These are phyloP conservation scores for Hylaeus anthracinus DNA, from an alignment of 1,140 invertebrate species.

Conservation along the genomic window DNA sequence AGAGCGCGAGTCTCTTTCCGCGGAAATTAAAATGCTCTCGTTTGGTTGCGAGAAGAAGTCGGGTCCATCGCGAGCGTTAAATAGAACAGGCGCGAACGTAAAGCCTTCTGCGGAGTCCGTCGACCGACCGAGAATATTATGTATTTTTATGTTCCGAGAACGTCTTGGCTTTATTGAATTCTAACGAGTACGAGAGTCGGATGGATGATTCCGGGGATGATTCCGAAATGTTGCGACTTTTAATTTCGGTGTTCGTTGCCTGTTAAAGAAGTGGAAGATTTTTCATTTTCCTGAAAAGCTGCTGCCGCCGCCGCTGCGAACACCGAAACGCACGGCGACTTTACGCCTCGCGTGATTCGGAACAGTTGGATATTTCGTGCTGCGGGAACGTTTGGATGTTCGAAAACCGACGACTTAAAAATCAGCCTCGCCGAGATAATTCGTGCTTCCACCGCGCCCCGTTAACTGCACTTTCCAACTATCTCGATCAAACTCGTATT, in stretches of 20 bases:
- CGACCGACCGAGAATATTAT: neutral
- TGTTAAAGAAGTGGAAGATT: no score
- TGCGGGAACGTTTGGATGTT: neutral
- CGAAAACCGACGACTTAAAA: neutral
- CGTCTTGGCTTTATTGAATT: neutral
- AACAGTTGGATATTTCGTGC: neutral
- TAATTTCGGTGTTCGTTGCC: no score
- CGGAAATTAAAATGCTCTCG: conserved; percentile 34
- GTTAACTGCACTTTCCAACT: no score
- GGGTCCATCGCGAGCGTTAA: neutral
- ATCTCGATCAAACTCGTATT: no score
- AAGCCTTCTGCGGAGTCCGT: neutral
- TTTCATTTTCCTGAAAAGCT: no score
- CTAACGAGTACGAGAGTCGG: neutral
- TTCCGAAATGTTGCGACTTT: no score
- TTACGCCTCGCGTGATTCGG: no score
- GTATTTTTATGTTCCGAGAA: neutral
- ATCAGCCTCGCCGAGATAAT: neutral
- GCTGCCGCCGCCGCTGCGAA: no score
- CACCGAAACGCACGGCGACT: neutral
- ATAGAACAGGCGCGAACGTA: neutral
- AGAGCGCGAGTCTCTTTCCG: neutral
- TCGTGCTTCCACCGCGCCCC: no score
- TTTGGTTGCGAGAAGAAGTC: neutral
- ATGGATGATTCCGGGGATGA: no score